Conservation (phyloP, 37 sponge, comb jelly and placozoan genomes). For the Hexactinellida sp. region DNA sequence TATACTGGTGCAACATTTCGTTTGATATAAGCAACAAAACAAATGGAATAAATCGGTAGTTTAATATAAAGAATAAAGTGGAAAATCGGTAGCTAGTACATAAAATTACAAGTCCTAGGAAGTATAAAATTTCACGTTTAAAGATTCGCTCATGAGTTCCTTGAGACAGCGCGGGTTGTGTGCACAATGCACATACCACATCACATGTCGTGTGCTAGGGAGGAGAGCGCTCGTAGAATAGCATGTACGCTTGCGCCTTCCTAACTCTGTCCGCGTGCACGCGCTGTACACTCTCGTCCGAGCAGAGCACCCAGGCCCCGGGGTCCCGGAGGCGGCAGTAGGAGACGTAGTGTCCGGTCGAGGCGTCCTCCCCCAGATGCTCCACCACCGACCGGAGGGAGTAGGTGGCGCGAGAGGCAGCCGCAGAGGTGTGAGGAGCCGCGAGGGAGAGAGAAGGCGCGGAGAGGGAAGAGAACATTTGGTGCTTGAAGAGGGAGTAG, state of each 20-base stretch:
- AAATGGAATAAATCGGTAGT: too few species aligned
- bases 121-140: neutral
- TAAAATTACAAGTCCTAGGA: neutral
- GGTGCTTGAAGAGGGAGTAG: neutral
- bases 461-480: neutral
- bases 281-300: neutral
- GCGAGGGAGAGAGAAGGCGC: neutral
- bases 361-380: conserved; percentile 10
- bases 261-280: neutral
- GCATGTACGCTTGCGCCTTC: conserved; percentile 1
- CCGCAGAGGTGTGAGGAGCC: neutral
- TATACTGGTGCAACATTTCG: too few species aligned
- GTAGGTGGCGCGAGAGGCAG: neutral
- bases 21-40: too few species aligned
- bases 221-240: neutral
- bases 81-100: neutral
- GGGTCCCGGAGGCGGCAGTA: neutral
- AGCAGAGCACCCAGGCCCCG: neutral
- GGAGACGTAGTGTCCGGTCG: conserved; percentile 8
- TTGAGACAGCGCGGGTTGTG: neutral
- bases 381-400: neutral
- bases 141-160: neutral
- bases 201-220: neutral
- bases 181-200: neutral
- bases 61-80: neutral